Evolutionary conservation across 2,888 invertebrate genomes (phyloP), one percentile per base, ranked within the genome.

Genomic region (Lobophora halterata): DNA sequence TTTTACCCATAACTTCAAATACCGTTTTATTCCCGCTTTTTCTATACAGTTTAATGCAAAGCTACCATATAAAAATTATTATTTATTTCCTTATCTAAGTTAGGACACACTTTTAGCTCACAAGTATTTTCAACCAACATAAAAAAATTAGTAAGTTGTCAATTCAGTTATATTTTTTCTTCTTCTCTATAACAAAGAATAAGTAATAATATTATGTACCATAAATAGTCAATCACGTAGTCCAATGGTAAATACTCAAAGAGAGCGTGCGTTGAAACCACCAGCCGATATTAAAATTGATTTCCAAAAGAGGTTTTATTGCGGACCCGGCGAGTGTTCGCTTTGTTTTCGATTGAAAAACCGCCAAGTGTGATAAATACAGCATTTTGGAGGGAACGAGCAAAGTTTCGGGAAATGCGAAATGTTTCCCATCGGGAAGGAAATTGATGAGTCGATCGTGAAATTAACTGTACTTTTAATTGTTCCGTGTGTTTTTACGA

Each of bases 271-370:
- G 33, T 33, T 12, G 16, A 26, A 37, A 43, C 40, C 43, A 38
- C 41, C 51, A 40, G 49, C 33, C 58, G 62, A 68, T 74, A 76
- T 76, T 71, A 73, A 75, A 76, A 76, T 73, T 75, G 72, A 75
- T 77, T 72, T 65, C 60, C 44, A 58, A 30, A 59, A 64, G 50
- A 51, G 61, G 33, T 43, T 43, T 61, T 73, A 71, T 71, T 71
- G 71, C 60, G 51, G 56, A 59, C 64, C 63, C 52, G 48, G 47
- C 52, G 58, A 62, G 59, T 57, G 65, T 56, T 55, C 59, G 54
- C 55, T 65, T 61, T 61, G 61, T 58, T 64, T 57, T 53, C 45
- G 52, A 56, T 47, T 52, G 56, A 52, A 58, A 55, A 55, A 49
- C 46, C 54, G 45, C 47, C 55, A 50, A 55, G 46, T 44, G 52